Conservation (phyloP, 2,797 vertebrate genomes). For the Hipposideros larvatus region DNA sequence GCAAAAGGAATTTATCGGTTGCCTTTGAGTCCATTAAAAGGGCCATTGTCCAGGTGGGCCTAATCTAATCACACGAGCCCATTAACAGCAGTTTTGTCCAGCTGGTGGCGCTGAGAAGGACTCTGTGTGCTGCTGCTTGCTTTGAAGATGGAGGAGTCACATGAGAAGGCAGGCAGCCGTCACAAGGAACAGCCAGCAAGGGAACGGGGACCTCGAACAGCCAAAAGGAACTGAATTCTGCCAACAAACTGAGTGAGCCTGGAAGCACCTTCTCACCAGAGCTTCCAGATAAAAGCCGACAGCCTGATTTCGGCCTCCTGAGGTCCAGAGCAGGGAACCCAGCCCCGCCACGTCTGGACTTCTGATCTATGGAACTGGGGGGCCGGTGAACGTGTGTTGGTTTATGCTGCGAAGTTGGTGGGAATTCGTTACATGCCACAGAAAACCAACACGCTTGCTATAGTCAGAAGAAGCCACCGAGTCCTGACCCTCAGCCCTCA, state of each 20-base stretch:
- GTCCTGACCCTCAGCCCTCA: background rate
- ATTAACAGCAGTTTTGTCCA: background rate
- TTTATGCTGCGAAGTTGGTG: background rate
- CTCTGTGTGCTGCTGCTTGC: rapidly evolving
- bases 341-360: rapidly evolving
- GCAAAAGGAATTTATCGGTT: background rate
- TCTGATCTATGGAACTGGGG: background rate
- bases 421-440: rapidly evolving
- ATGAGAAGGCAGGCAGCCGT: background rate
- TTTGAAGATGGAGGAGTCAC: background rate
- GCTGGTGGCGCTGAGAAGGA: rapidly evolving
- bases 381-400: rapidly evolving
- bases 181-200: background rate
- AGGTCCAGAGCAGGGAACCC: background rate
- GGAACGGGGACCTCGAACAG: background rate
- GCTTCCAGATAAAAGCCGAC: background rate
- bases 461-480: rapidly evolving
- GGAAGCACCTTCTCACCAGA: background rate
- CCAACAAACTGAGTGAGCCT: too few species aligned
- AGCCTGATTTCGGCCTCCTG: background rate
- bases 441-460: background rate
- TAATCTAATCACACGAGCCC: background rate
- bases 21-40: background rate
- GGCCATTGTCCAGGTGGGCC: background rate
- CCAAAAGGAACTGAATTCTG: rapidly evolving